Base-by-base conservation (phyloP, 1,140 invertebrate species). In the Cydia amplana region DNA sequence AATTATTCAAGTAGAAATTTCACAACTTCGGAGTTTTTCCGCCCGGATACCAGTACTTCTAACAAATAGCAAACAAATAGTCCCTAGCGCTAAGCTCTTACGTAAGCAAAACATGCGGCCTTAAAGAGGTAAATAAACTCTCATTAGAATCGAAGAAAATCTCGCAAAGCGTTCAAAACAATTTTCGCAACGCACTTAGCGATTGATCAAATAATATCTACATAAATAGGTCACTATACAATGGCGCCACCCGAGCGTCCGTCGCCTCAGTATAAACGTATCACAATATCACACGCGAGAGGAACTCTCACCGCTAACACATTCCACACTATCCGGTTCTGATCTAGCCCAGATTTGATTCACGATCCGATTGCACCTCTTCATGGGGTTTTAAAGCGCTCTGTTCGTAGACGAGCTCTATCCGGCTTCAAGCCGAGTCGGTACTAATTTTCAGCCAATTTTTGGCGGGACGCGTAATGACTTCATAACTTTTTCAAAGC, bases 141-240 rank as follows among this genome's bases (percentile, higher is more conserved):
- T 40, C 36, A 9, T 40, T 7, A 40, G 36, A 40, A 40, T 55
- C 51, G 16, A 55, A 7, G 51, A 49, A 49, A 49, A 14, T 16
- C 46, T 55, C 51, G 51, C 51, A 18, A 55, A 55, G 51, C n/a
- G 20, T 18, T 7, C 4, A 55, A 7, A 55, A 55, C 51, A 55
- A 18, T 55, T 18, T 55, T 55, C 51, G 51, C 51, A 55, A 55
- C 51, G 51, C 51, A 55, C 51, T 55, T 55, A n/a, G 51, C 51
- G 0, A 49, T 49, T 7, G 5, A 55, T 18, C 16, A 55, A n/a
- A 18, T 55, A 55, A 55, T 18, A 18, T 55, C 51, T 55, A 55
- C n/a, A 55, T 55, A 55, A 55, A 55, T 55, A 55, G n/a, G 6
- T 7, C 4, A 55, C 51, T 55, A 9, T 55, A 55, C 51, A 55